Percentiles rank a stretch among this genome's conserved stretches.
These are phyloP conservation scores for Parapsyche elsis DNA, from an alignment of 1,140 invertebrate genomes.

Conservation along the genomic window DNA sequence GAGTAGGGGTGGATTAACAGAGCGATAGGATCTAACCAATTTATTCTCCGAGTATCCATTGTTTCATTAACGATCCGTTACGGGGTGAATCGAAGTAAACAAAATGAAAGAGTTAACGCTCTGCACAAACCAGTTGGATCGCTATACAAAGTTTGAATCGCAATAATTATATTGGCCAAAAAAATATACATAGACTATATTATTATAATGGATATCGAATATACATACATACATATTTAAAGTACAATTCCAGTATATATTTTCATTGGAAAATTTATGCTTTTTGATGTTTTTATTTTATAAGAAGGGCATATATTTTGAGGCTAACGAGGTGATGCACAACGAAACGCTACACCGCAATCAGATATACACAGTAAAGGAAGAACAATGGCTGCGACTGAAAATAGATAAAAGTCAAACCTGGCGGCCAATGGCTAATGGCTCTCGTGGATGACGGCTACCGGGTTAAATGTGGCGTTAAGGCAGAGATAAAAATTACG, in stretches of 20 bases:
- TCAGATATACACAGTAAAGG: not conserved
- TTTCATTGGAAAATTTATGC: no score
- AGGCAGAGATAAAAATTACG: slow-evolving; percentile 43
- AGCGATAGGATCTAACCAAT: slow-evolving; percentile 20
- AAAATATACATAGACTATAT: no score
- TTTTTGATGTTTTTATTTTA: no score
- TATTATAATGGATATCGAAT: no score
- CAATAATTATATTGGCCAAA: not conserved
- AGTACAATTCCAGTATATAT: no score
- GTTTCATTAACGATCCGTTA: slow-evolving; percentile 1
- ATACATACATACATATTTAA: no score
- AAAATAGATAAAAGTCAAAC: slow-evolving; percentile 6
- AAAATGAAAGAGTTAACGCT: not conserved
- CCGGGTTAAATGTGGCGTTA: slow-evolving; percentile 40
- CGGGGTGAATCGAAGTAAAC: not conserved
- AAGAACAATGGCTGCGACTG: not conserved
- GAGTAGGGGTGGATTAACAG: not conserved
- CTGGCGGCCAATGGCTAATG: slow-evolving; percentile 10
- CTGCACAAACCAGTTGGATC: not conserved
- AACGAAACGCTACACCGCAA: not conserved
- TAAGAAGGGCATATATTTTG: slow-evolving; percentile 15
- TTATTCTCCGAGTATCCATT: slow-evolving; percentile 2
- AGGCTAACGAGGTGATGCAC: slow-evolving; percentile 4
- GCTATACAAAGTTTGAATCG: not conserved
- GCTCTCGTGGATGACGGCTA: slow-evolving; percentile 6